Conservation (phyloP, 2,888 invertebrate genomes). For the Mythimna albipuncta region DNA sequence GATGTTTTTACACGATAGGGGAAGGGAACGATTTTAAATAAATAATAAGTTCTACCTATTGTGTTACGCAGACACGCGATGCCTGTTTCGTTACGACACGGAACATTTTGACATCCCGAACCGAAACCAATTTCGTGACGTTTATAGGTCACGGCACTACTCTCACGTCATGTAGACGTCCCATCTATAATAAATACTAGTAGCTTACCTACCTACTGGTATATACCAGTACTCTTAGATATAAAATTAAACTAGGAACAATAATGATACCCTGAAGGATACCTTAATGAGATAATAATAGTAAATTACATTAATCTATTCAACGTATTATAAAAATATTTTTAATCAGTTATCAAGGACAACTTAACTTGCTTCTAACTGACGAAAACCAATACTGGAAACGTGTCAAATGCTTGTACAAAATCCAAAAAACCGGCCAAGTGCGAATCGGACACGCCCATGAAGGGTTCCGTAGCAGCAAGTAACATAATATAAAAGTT, state of each 20-base stretch:
- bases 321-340: background rate
- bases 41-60: conserved; percentile 36
- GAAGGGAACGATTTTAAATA: conserved; percentile 45
- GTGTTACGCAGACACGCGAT: conserved; percentile 30
- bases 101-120: conserved; percentile 23
- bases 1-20: conserved; percentile 41
- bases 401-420: background rate
- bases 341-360: background rate
- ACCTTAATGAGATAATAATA: background rate
- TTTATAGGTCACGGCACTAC: conserved; percentile 39
- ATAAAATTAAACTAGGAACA: background rate
- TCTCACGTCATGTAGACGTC: background rate
- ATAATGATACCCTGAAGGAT: conserved; percentile 11
- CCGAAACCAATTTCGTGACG: conserved; percentile 24
- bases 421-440: too few species aligned
- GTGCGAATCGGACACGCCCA: too few species aligned
- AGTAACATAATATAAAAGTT: too few species aligned
- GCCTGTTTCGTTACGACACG: conserved; percentile 13
- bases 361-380: background rate
- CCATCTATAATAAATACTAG: background rate
- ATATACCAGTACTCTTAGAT: too few species aligned
- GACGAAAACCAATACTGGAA: background rate
- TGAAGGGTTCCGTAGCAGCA: too few species aligned
- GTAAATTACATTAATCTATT: background rate
- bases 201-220: too few species aligned